Conservation (phyloP, 2,888 invertebrate species). For the Orchestes rusci region DNA sequence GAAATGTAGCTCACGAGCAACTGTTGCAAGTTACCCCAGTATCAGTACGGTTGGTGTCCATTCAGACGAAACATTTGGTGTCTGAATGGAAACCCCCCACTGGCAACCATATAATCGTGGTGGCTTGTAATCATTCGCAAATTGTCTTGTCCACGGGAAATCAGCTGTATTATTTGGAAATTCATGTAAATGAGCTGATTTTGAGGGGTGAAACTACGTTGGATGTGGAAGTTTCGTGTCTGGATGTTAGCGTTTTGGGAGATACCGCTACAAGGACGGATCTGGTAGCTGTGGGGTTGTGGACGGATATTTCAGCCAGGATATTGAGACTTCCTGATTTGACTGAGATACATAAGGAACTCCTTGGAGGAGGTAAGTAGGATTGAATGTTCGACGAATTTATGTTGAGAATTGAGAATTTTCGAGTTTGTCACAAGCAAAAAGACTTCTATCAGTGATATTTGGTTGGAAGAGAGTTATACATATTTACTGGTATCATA, state of each 20-base stretch:
- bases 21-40: conserved; percentile 61
- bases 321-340: conserved; percentile 77
- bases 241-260: conserved; percentile 81
- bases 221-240: conserved; percentile 92
- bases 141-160: conserved; percentile 83
- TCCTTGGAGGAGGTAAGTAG: conserved; percentile 69
- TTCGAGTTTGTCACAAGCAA: too few relatives aligned
- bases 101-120: conserved; percentile 77
- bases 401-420: too few relatives aligned
- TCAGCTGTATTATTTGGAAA: conserved; percentile 74
- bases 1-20: conserved; percentile 80
- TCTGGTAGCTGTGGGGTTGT: conserved; percentile 86
- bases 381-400: too few relatives aligned
- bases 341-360: conserved; percentile 75
- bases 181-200: conserved; percentile 56
- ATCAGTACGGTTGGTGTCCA: conserved; percentile 64
- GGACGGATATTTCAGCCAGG: conserved; percentile 94
- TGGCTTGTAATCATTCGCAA: conserved; percentile 71
- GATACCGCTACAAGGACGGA: conserved; percentile 51
- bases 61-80: conserved; percentile 56
- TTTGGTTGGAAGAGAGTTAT: too few relatives aligned
- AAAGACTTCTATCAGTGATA: too few relatives aligned
- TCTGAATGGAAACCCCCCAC: conserved; percentile 66
- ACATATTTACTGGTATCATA: not conserved
- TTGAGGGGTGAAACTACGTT: conserved; percentile 61